Conservation (phyloP, 2,888 invertebrate genomes). For the Physocephala rufipes region DNA sequence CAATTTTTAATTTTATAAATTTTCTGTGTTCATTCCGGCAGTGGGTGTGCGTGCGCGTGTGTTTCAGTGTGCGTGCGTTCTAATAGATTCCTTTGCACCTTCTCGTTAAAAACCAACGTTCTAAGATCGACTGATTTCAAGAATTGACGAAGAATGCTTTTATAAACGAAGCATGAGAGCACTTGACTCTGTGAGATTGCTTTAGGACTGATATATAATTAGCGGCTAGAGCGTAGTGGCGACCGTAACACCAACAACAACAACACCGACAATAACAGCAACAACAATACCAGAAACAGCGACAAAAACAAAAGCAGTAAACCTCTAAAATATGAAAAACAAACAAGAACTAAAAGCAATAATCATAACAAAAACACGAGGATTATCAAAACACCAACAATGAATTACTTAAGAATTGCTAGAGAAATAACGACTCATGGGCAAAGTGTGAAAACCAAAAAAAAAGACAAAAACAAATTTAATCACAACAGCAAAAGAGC, state of each 20-base stretch:
- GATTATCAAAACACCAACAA: not conserved
- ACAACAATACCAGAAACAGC: conserved; percentile 8
- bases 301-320: not conserved
- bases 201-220: not conserved
- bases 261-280: conserved; percentile 14
- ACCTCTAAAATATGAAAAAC: not conserved
- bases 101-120: conserved; percentile 53
- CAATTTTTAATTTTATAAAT: not conserved
- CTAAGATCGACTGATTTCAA: conserved; percentile 59
- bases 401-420: not conserved
- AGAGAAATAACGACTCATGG: no score
- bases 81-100: conserved; percentile 31
- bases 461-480: not conserved
- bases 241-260: conserved; percentile 8
- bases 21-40: conserved; percentile 1
- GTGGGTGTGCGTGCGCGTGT: conserved; percentile 32
- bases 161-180: conserved; percentile 56
- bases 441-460: no score
- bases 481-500: not conserved
- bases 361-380: not conserved
- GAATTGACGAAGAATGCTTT: conserved; percentile 57
- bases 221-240: not conserved
- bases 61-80: no score
- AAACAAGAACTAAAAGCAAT: no score
- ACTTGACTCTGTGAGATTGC: conserved; percentile 40